Base-by-base conservation (phyloP, 2,797 vertebrate genomes). In the Phataginus tricuspis region DNA sequence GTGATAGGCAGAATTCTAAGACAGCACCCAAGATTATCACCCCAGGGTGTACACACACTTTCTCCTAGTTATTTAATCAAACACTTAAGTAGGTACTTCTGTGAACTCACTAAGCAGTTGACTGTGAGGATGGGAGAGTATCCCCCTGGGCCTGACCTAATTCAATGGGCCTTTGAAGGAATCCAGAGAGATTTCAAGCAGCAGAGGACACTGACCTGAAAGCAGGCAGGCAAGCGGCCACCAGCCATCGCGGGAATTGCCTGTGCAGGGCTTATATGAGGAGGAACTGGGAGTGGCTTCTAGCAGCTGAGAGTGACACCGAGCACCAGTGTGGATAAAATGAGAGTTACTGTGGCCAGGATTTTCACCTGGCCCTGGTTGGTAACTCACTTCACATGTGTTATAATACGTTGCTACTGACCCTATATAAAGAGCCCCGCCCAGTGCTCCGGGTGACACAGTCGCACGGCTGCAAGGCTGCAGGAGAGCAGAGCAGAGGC, bases 261-360 rank as follows among this genome's bases (percentile, higher is more conserved):
- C 10, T 57, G 37, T 9, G 51, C 19, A 51, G n/a, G 13, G 34
- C 21, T 10, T 15, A 2, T 2, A 2, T 6, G 29, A 16, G 34
- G 11, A 29, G 39, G 39, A 90, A 25, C 2, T 4, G 11, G 12
- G 42, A 11, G 15, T 0, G 3, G 31, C 72, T 75, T 51, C 31
- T 21, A 75, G 45, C 49, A 23, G 19, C 1, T 10, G 3, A 6
- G 63, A 21, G 34, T 0, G 4, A 25, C 2, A 7, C 18, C 15
- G 51, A 11, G 21, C 25, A 51, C 15, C 7, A 45, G 45, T 45
- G 45, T 45, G 45, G 45, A 45, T 45, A 11, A 45, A 45, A 45
- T 45, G 45, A 12, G 11, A 11, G 45, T 45, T 11, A 10, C 45
- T 45, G 45, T 45, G 45, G 45, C 45, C 45, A 45, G 45, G 45